Base-by-base conservation (phyloP, 2,797 vertebrate species). In the Gymnocypris eckloni region DNA sequence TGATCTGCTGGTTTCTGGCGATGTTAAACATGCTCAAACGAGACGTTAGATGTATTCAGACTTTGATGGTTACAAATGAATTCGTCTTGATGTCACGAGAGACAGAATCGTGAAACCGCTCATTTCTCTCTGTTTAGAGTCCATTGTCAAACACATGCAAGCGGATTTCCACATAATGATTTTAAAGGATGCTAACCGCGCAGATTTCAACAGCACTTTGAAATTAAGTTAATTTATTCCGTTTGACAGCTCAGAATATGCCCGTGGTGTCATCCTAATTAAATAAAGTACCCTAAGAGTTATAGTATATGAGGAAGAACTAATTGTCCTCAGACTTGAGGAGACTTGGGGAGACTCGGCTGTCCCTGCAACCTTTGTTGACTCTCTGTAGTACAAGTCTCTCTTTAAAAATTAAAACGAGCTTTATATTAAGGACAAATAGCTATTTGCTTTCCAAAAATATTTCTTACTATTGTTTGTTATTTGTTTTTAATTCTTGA, bases 201-300 rank as follows among this genome's bases (percentile, higher is more conserved):
- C 33, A 69, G 33, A 71, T 39, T 37, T 78, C 10, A 79, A 2
- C 48, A 45, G 22, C 11, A 69, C 48, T 84, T 69, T 78, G 16
- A 78, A 41, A 66, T 56, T 10, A 22, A 66, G 20, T 37, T 66
- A 20, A 76, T 84, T 77, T 67, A 28, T 84, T 67, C 45, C 10
- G 15, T 56, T 56, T 70, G 75, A 43, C 37, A 25, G 33, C 52
- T 48, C 18, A 39, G 41, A 56, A 48, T 39, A 85, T 33, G 39
- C 83, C 3, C 59, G 11, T 71, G 50, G 18, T 71, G 64, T 48
- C 66, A 37, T 28, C 22, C n/a, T 37, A 85, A 85, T 85, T 73
- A 85, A 80, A 80, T 43, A 71, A 85, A 80, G 84, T 85, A 80
- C 41, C 22, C 25, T 9, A 84, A 54, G 59, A 59, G 25, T 20